These are phyloP conservation scores for Pseudochaenichthys georgianus DNA, from an alignment of 2,797 vertebrate genomes.

Conservation along the genomic window DNA sequence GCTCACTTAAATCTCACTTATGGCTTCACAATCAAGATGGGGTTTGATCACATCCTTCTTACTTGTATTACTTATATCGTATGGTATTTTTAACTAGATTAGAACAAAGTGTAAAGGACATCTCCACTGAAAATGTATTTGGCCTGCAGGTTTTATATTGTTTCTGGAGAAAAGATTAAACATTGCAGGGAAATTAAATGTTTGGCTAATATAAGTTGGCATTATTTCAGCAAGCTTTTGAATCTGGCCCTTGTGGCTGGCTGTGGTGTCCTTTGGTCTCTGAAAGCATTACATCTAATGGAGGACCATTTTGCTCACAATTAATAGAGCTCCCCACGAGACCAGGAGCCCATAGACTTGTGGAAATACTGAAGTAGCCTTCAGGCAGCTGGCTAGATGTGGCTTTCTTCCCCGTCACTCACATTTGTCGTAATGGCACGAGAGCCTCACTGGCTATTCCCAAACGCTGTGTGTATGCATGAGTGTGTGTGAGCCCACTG, in stretches of 20 bases:
- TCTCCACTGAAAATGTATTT: neutral
- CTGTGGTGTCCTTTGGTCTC: slow-evolving; percentile 75
- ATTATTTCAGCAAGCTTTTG: slow-evolving; percentile 62
- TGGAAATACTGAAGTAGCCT: slow-evolving; percentile 84
- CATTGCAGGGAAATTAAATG: neutral
- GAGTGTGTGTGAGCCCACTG: slow-evolving; percentile 84
- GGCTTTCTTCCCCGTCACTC: slow-evolving; percentile 86
- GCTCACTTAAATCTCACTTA: slow-evolving; percentile 59
- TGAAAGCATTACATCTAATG: slow-evolving; percentile 80
- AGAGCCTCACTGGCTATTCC: slow-evolving; percentile 86
- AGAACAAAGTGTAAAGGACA: slow-evolving; percentile 2
- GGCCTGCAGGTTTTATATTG: neutral
- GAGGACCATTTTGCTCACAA: slow-evolving; percentile 84
- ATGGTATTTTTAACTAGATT: slow-evolving; percentile 74
- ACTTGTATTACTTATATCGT: slow-evolving; percentile 62
- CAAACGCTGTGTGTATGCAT: slow-evolving; percentile 78
- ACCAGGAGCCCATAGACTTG: slow-evolving; percentile 81
- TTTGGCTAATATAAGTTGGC: slow-evolving; percentile 39
- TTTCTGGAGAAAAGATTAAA: slow-evolving; percentile 1
- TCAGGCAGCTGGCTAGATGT: slow-evolving; percentile 82
- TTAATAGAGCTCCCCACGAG: slow-evolving; percentile 84
- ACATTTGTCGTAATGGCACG: slow-evolving; percentile 85
- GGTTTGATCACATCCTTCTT: slow-evolving; percentile 50
- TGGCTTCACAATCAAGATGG: slow-evolving; percentile 42
- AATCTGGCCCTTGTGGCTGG: slow-evolving; percentile 61